These are phyloP conservation scores for Drosophila ogumai DNA, from an alignment of 1,140 invertebrate genomes.

Conservation along the genomic window DNA sequence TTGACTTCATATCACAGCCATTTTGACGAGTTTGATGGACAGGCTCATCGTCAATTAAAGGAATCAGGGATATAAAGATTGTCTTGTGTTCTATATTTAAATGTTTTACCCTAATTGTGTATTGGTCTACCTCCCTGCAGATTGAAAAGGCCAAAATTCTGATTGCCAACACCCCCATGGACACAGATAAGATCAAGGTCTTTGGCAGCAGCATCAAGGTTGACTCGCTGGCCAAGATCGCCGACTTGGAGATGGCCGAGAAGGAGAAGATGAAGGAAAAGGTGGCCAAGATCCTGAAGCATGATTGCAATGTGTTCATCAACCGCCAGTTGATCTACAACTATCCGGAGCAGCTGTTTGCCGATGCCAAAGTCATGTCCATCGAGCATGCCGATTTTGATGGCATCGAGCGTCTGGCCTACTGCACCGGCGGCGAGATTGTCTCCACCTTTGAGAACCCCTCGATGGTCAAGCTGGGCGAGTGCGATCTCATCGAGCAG, in stretches of 20 bases:
- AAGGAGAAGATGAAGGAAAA: slow-evolving; percentile 99
- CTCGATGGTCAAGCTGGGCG: slow-evolving; percentile 95
- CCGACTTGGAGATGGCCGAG: slow-evolving; percentile 98
- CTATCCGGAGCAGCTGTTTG: slow-evolving; percentile 99
- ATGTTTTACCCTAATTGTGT: background rate
- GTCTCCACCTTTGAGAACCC: slow-evolving; percentile 99
- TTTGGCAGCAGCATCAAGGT: slow-evolving; percentile 99
- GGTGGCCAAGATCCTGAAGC: slow-evolving; percentile 97
- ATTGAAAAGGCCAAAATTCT: slow-evolving; percentile 98
- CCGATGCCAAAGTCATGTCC: slow-evolving; percentile 99
- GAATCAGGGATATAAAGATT: background rate
- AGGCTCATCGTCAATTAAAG: slow-evolving; percentile 19
- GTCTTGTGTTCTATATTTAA: too few relatives aligned
- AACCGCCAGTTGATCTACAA: slow-evolving; percentile 99
- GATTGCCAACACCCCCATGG: slow-evolving; percentile 99
- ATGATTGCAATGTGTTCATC: slow-evolving; percentile 99
- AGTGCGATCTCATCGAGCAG: slow-evolving; percentile 98
- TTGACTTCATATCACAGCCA: slow-evolving; percentile 83
- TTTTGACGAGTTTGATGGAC: slow-evolving; percentile 85
- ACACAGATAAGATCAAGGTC: slow-evolving; percentile 99
- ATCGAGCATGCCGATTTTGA: slow-evolving; percentile 99
- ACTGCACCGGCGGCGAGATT: slow-evolving; percentile 99
- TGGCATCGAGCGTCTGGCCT: slow-evolving; percentile 97
- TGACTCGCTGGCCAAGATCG: slow-evolving; percentile 99
- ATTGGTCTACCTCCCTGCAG: slow-evolving; percentile 58